A percentile compares a stretch with the other conserved stretches of the same genome.
Conservation (phyloP, 1,140 invertebrate species). For the Phymorhynchus buccinoides region DNA sequence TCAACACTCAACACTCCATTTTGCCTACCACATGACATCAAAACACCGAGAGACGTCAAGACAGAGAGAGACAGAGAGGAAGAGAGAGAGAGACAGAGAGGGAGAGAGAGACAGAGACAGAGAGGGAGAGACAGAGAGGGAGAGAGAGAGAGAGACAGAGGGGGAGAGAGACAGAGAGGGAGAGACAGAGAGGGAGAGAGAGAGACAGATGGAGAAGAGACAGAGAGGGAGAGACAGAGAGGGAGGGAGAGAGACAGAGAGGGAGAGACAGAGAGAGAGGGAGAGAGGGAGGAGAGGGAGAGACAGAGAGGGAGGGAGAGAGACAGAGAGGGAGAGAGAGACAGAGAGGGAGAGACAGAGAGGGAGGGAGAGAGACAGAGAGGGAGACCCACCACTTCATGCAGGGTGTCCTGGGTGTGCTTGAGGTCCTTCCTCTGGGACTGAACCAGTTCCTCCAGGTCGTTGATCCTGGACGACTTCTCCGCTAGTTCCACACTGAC, state of each 20-base stretch:
- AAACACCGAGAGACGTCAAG: no score
- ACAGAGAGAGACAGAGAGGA: neutral
- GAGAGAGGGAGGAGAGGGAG: neutral
- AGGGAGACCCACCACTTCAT: constrained; percentile 62
- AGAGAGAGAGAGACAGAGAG: neutral
- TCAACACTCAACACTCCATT: no score
- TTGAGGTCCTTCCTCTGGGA: constrained; percentile 59
- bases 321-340: neutral
- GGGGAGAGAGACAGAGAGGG: no score
- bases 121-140: no score
- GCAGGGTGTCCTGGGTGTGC: constrained; percentile 59
- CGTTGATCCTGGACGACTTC: constrained; percentile 56
- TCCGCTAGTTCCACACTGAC: constrained; percentile 65
- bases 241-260: neutral
- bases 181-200: no score
- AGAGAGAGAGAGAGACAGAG: no score
- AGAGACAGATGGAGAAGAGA: no score
- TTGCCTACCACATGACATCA: no score
- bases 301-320: neutral
- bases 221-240: neutral
- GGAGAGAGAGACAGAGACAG: neutral
- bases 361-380: neutral
- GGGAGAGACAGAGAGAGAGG: neutral
- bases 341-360: neutral
- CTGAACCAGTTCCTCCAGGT: constrained; percentile 62